Base-by-base conservation (phyloP, 2,888 invertebrate genomes). In the Monochamus alternatus region DNA sequence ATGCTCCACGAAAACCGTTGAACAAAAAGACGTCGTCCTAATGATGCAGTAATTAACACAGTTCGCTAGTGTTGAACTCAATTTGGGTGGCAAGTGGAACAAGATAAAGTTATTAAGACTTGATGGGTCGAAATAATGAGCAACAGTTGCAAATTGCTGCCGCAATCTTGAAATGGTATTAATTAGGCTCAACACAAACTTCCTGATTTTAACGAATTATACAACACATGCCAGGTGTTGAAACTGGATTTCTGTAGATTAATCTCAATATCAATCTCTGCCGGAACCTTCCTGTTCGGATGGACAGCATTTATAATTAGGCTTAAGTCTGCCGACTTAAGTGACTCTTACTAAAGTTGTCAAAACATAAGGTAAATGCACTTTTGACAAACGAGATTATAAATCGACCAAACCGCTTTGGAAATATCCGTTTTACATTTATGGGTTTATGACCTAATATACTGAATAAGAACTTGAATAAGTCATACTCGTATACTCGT, bases 131-230 rank as follows among this genome's bases (percentile, higher is more conserved):
- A 60, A 69, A 47, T 69, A 69, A 69, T 58, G 69, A 69, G 69
- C 60, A 69, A 60, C 60, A 69, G 69, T 69, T 69, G 69, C 69
- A 38, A 64, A 69, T 69, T 44, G 59, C 69, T 31, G 60, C 60
- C 14, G 69, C 14, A 69, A 60, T 69, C 59, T 55, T 47, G 43
- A 69, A 69, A 51, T 47, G 69, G 31, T 51, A 22, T 60, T 60
- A 55, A 69, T 69, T 69, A 47, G 4, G 9, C 30, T 47, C 47
- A 47, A 47, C 44, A 60, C 47, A 22, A n/a, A 30, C 69, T 60
- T 69, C 44, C 60, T 47, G 47, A 69, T 69, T 59, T 69, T 69
- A 69, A 69, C 69, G 60, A 69, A 69, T 69, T 60, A 47, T 60
- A 60, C 47, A 58, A 59, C 68, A 60, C 58, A 43, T 60, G 60